Evolutionary conservation across 2,113 vertebrate genomes (phyloP).

Genomic region (Sebastes fasciatus): DNA sequence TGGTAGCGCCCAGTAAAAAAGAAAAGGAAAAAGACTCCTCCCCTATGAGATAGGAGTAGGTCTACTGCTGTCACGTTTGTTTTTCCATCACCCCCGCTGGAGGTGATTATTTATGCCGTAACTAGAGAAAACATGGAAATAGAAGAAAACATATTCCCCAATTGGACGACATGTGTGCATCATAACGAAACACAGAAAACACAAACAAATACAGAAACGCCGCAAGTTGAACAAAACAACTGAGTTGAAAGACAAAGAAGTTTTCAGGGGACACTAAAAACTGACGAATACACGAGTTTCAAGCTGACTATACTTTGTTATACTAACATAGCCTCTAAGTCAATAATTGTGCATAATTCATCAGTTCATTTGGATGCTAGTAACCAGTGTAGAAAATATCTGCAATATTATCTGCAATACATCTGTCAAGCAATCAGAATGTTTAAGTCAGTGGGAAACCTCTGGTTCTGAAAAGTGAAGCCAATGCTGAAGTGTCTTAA

Average conservation of each 20-base stretch:
- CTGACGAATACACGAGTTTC: background rate
- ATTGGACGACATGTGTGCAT: background rate
- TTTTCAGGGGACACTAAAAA: background rate
- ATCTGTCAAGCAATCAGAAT: background rate
- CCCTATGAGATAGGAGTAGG: slow-evolving; percentile 25
- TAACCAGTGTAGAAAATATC: background rate
- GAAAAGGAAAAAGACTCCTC: background rate
- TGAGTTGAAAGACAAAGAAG: background rate
- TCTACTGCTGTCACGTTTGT: slow-evolving; percentile 12
- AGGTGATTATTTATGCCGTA: background rate
- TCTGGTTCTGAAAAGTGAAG: no score
- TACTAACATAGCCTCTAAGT: background rate
- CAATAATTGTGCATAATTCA: background rate
- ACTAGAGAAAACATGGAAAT: background rate
- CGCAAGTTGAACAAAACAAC: background rate
- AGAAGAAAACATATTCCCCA: background rate
- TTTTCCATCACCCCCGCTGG: background rate
- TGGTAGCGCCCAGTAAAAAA: background rate
- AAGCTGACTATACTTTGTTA: background rate
- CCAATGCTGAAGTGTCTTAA: no score
- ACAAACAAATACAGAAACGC: background rate
- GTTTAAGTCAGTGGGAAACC: background rate
- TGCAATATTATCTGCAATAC: background rate
- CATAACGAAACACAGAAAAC: background rate
- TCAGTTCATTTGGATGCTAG: background rate